Percentiles rank a stretch among this genome's conserved stretches.
phyloP scores from a whole-genome alignment of 2,113 vertebrate species.

The Chrysochloris asiatica region DNA sequence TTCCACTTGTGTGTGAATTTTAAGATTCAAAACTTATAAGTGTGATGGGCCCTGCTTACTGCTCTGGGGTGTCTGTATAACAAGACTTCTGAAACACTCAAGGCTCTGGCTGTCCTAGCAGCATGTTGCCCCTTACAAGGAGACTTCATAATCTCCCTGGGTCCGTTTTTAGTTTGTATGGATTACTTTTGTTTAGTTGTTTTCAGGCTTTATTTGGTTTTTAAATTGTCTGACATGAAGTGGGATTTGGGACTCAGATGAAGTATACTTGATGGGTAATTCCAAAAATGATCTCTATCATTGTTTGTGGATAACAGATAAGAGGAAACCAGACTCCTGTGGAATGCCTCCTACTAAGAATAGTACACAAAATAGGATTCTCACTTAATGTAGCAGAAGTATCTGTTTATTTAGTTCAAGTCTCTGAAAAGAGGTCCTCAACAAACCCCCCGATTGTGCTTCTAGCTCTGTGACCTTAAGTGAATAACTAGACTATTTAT shows the following conservation, averaged over 20 bases:
- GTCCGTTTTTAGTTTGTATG: not conserved
- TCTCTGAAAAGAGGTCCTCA: constrained; percentile 43
- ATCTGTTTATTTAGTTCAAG: not conserved
- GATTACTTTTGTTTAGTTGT: not conserved
- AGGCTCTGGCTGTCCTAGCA: not conserved
- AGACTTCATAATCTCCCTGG: constrained; percentile 4
- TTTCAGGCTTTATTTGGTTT: constrained; percentile 40
- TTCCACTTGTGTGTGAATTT: constrained; percentile 43
- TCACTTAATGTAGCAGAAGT: constrained; percentile 24
- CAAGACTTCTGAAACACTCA: constrained; percentile 23
- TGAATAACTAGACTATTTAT: constrained; percentile 33
- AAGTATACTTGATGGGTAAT: not conserved
- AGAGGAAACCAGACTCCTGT: not conserved
- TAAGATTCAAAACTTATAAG: not conserved
- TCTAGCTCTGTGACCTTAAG: constrained; percentile 14
- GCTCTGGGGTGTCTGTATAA: not conserved
- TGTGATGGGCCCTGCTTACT: not conserved
- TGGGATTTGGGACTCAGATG: not conserved
- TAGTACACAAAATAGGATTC: constrained; percentile 40
- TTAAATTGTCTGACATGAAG: constrained; percentile 14
- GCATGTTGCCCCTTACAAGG: not conserved
- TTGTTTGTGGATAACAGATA: constrained; percentile 29
- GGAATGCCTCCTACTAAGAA: constrained; percentile 1
- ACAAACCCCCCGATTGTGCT: constrained; percentile 15
- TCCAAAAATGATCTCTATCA: constrained; percentile 1